A percentile compares a stretch with the other conserved stretches of the same genome.
phyloP scores from a whole-genome alignment of 37 sponge, comb jelly and placozoan species.

The Cladorhizidae sp. region DNA sequence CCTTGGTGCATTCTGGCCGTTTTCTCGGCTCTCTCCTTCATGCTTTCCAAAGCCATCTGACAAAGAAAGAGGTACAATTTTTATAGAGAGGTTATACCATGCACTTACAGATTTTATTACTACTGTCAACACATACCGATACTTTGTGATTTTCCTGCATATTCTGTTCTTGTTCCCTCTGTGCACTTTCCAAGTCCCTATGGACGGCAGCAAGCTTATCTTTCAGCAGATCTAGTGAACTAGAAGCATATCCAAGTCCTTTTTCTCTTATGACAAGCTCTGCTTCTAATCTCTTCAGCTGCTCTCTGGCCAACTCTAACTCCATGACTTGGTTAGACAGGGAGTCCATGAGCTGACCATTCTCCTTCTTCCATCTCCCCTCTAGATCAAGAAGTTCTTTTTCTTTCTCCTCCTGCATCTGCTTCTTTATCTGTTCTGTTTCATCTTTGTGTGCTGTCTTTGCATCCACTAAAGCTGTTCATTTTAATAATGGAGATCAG shows the following conservation, averaged over 20 bases:
- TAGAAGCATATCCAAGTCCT: conserved; percentile 40
- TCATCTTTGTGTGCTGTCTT: not conserved
- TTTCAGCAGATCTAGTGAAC: conserved; percentile 17
- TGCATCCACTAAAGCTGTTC: conserved; percentile 11
- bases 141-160: conserved; percentile 34
- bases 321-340: conserved; percentile 6
- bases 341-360: not conserved
- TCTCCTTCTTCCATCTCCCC: conserved; percentile 1
- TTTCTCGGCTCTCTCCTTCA: conserved; percentile 13
- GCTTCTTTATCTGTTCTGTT: conserved; percentile 7
- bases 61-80: not conserved
- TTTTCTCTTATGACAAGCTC: conserved; percentile 24
- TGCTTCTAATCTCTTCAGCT: conserved; percentile 36
- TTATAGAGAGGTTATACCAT: not conserved
- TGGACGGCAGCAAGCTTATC: conserved; percentile 12
- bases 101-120: not conserved
- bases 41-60: conserved; percentile 11
- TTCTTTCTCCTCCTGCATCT: conserved; percentile 16
- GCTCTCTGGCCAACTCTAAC: conserved; percentile 8
- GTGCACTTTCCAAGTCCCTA: not conserved
- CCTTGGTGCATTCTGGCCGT: not conserved
- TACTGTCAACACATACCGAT: conserved; percentile 27
- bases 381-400: not conserved
- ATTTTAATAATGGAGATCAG: not conserved
- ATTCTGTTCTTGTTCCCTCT: conserved; percentile 9